Conservation (phyloP, 2,113 vertebrate genomes). For the Crypturellus undulatus region DNA sequence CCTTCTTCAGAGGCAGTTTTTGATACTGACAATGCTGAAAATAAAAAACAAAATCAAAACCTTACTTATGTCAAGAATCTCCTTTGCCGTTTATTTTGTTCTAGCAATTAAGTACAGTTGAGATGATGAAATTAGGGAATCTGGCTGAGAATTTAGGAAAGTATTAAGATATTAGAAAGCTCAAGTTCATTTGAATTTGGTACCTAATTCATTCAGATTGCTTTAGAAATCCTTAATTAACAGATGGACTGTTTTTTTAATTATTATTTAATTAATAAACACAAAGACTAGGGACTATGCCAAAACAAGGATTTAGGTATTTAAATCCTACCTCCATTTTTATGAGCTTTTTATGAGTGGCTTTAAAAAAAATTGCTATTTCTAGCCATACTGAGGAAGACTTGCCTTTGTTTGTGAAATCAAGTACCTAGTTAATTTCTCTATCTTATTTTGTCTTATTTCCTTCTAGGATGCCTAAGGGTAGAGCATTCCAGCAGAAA, state of each 20-base stretch:
- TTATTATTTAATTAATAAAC: neutral
- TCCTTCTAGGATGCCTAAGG: neutral
- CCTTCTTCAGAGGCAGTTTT: neutral
- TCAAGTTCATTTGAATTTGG: neutral
- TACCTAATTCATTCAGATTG: neutral
- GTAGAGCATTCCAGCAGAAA: neutral
- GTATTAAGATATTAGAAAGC: neutral
- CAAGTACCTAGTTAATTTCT: neutral
- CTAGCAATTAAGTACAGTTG: neutral
- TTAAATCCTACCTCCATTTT: neutral
- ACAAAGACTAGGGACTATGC: neutral
- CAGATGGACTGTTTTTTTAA: fast-evolving
- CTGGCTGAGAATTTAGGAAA: neutral
- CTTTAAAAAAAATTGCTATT: neutral
- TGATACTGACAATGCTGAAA: neutral
- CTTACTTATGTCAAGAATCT: neutral
- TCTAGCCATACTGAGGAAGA: neutral
- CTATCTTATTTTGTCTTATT: neutral
- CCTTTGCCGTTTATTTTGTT: neutral
- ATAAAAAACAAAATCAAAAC: neutral
- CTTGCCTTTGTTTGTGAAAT: fast-evolving
- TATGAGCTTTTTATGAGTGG: neutral
- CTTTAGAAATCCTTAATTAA: neutral
- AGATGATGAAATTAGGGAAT: neutral
- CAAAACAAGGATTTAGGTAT: neutral